Evolutionary conservation across 2,113 vertebrate genomes (phyloP).

Genomic region (Merops nubicus): DNA sequence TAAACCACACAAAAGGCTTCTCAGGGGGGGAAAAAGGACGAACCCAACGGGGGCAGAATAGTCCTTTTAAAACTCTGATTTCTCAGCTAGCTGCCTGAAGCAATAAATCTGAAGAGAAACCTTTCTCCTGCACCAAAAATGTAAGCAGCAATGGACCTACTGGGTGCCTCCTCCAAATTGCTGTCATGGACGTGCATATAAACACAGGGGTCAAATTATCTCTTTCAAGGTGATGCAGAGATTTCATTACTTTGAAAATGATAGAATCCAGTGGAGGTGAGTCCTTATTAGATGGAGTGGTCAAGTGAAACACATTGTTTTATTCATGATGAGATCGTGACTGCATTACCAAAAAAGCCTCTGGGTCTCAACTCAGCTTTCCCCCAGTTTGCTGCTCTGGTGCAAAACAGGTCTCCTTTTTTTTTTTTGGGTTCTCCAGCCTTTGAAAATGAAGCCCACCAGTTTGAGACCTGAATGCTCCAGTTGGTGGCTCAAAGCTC

Average conservation of each 20-base stretch:
- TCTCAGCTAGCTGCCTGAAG: background rate
- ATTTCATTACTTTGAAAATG: constrained; percentile 40
- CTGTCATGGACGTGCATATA: background rate
- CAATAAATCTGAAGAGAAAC: background rate
- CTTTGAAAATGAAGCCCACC: background rate
- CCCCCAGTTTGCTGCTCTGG: background rate
- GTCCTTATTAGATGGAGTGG: constrained; percentile 34
- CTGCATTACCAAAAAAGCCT: background rate
- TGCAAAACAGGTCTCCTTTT: background rate
- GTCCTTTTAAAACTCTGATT: background rate
- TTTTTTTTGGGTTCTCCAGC: background rate
- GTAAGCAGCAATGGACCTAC: background rate
- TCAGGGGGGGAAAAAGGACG: background rate
- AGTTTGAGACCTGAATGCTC: background rate
- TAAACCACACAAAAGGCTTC: background rate
- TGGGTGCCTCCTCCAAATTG: background rate
- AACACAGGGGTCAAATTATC: constrained; percentile 29
- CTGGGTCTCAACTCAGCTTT: background rate
- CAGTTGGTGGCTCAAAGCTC: background rate
- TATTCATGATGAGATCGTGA: constrained; percentile 17
- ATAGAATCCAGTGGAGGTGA: background rate
- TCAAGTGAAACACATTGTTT: constrained; percentile 33
- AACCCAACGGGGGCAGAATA: rapidly evolving
- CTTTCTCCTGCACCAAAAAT: background rate
- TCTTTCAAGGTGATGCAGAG: constrained; percentile 33